Conservation (phyloP, 2,888 invertebrate genomes). For the Malacosoma neustria region DNA sequence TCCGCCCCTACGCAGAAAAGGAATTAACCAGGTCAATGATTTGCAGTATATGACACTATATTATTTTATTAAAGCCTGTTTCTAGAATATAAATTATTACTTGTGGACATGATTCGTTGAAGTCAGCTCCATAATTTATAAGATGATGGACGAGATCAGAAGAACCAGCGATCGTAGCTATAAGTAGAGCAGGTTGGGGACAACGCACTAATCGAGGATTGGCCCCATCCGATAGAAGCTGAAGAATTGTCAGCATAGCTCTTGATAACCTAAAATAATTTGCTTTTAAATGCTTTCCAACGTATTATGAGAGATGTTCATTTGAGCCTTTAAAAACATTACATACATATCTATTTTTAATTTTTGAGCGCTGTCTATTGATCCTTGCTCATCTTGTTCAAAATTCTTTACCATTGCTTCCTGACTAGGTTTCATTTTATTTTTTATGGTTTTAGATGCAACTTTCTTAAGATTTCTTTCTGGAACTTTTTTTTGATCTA, state of each 20-base stretch:
- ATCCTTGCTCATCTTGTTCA: slow-evolving; percentile 24
- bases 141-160: slow-evolving; percentile 35
- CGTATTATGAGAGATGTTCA: too few relatives aligned
- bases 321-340: neutral
- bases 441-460: slow-evolving; percentile 26
- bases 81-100: slow-evolving; percentile 18
- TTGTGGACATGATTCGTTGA: slow-evolving; percentile 40
- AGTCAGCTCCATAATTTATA: slow-evolving; percentile 37
- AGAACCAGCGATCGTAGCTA: slow-evolving; percentile 31
- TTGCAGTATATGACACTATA: too few relatives aligned
- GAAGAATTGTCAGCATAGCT: slow-evolving; percentile 35
- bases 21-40: too few relatives aligned
- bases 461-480: slow-evolving; percentile 31
- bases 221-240: slow-evolving; percentile 44
- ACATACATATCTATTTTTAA: slow-evolving; percentile 32
- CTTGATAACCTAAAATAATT: slow-evolving; percentile 39
- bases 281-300: neutral
- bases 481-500: slow-evolving; percentile 28
- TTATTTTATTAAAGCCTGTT: too few relatives aligned
- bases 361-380: slow-evolving; percentile 23
- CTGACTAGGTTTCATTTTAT: slow-evolving; percentile 31
- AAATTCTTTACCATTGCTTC: slow-evolving; percentile 25
- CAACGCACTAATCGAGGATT: slow-evolving; percentile 38
- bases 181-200: slow-evolving; percentile 46
- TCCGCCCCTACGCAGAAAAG: too few relatives aligned